These are phyloP conservation scores for Plebejus melissa DNA, from an alignment of 2,888 invertebrate species.

Conservation along the genomic window DNA sequence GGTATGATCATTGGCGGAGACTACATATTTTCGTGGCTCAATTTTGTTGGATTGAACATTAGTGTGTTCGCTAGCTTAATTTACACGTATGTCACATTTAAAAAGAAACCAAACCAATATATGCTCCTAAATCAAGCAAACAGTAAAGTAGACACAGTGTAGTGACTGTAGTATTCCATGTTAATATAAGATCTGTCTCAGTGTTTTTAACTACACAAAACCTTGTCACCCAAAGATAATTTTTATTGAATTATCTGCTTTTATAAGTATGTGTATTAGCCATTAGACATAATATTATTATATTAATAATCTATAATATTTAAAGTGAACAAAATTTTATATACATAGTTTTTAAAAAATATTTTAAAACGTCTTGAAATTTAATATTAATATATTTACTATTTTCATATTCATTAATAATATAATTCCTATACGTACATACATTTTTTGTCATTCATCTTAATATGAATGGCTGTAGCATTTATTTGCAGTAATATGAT, in stretches of 20 bases:
- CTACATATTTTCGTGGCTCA: slow-evolving; percentile 95
- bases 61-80: slow-evolving; percentile 92
- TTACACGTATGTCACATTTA: slow-evolving; percentile 93
- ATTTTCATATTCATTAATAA: background rate
- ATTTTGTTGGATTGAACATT: slow-evolving; percentile 97
- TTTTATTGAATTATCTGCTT: slow-evolving; percentile 31
- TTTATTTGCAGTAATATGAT: slow-evolving; percentile 1
- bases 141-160: slow-evolving; percentile 64
- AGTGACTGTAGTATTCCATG: slow-evolving; percentile 41
- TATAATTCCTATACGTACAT: background rate
- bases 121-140: slow-evolving; percentile 50
- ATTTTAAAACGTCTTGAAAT: background rate
- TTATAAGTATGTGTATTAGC: slow-evolving; percentile 2
- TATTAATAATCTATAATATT: background rate
- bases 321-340: background rate
- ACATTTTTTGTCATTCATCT: background rate
- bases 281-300: background rate
- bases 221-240: slow-evolving; percentile 54
- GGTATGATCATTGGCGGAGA: slow-evolving; percentile 99
- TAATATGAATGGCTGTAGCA: background rate
- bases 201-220: slow-evolving; percentile 13
- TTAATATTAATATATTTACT: background rate
- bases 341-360: background rate
- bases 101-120: slow-evolving; percentile 74
- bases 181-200: slow-evolving; percentile 33